Conservation (phyloP, 2,888 invertebrate species). For the Ochropleura leucogaster region DNA sequence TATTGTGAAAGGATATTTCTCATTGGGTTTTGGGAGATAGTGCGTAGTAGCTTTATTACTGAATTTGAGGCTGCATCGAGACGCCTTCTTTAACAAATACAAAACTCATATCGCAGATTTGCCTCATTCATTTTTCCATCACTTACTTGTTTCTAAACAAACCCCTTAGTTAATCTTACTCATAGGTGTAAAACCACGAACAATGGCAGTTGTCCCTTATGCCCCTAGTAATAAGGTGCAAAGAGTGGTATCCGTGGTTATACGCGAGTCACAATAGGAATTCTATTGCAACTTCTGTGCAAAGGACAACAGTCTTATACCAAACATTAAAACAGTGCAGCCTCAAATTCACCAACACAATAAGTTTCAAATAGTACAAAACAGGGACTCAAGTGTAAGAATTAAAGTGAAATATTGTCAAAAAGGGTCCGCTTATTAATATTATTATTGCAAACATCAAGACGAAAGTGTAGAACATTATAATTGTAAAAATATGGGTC, state of each 20-base stretch:
- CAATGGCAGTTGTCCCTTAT: constrained; percentile 9
- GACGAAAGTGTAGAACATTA: constrained; percentile 61
- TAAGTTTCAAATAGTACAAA: constrained; percentile 57
- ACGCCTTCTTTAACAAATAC: background rate
- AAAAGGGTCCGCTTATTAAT: constrained; percentile 60
- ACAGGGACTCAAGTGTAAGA: constrained; percentile 55
- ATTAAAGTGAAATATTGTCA: constrained; percentile 66
- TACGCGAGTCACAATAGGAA: constrained; percentile 32
- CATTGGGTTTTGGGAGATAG: constrained; percentile 29
- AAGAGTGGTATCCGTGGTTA: constrained; percentile 5
- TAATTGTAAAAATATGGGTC: constrained; percentile 60
- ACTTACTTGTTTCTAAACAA: constrained; percentile 19
- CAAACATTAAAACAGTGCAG: constrained; percentile 20
- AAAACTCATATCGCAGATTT: constrained; percentile 2
- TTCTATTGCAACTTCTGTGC: constrained; percentile 36
- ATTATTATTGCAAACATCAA: constrained; percentile 65
- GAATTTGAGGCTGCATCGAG: constrained; percentile 16
- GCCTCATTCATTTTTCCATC: background rate
- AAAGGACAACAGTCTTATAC: constrained; percentile 46
- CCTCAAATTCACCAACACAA: constrained; percentile 39
- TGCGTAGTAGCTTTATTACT: constrained; percentile 42
- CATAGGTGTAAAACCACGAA: constrained; percentile 29
- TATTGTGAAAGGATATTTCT: background rate
- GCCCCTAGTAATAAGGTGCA: constrained; percentile 12
- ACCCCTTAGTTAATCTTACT: constrained; percentile 29